Conservation (phyloP, 2,113 vertebrate genomes). For the Pithys albifrons region DNA sequence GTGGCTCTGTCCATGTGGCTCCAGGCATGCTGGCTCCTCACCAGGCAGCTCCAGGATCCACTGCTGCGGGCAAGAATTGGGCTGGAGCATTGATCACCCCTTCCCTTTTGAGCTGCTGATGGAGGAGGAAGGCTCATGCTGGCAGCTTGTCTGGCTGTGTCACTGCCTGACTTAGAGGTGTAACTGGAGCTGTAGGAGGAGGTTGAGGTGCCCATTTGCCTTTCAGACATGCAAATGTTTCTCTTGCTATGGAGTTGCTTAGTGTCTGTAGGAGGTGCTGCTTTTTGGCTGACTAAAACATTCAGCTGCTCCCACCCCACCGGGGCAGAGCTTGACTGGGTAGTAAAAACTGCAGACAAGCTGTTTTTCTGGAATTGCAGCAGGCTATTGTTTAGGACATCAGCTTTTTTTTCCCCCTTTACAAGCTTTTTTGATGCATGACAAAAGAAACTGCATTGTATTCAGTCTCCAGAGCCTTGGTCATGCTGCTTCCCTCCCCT, state of each 20-base stretch:
- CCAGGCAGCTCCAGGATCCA: neutral
- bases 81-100: neutral
- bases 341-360: conserved; percentile 25
- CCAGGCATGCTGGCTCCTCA: accelerated
- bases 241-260: neutral
- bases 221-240: conserved; percentile 6
- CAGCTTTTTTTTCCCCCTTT: neutral
- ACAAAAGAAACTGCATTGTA: conserved; percentile 35
- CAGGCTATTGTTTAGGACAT: conserved; percentile 17
- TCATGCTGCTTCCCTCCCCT: neutral
- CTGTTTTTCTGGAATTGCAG: conserved; percentile 61
- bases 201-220: neutral
- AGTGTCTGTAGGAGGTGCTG: conserved; percentile 45
- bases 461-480: conserved; percentile 4
- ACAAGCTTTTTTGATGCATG: conserved; percentile 10
- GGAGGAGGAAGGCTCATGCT: neutral
- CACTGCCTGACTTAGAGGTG: neutral
- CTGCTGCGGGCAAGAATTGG: neutral
- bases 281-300: conserved; percentile 58
- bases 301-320: conserved; percentile 37
- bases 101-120: neutral
- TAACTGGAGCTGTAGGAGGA: neutral
- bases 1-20: neutral
- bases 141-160: neutral
- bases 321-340: conserved; percentile 2